phyloP scores from a whole-genome alignment of 2,113 vertebrate genomes.

The Poeciliopsis turrubarensis region DNA sequence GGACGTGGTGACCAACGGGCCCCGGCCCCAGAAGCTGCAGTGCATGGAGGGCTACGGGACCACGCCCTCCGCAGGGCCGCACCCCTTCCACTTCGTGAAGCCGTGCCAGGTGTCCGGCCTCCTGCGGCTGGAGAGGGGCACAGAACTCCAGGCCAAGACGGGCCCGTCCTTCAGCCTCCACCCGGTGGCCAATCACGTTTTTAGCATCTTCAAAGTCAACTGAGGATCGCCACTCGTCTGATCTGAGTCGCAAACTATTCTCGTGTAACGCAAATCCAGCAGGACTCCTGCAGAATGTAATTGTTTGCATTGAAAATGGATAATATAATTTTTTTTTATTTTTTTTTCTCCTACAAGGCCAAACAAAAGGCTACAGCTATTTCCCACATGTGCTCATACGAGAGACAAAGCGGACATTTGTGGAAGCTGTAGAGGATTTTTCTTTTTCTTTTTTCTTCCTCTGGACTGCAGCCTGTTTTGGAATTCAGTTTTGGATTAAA shows the following conservation, averaged over 20 bases:
- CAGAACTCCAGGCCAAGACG: slow-evolving; percentile 83
- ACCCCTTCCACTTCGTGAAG: slow-evolving; percentile 84
- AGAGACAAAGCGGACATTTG: slow-evolving; percentile 59
- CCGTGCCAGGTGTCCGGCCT: slow-evolving; percentile 90
- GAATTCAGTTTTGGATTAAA: slow-evolving; percentile 64
- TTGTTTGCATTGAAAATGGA: slow-evolving; percentile 24
- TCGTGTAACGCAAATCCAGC: slow-evolving; percentile 15
- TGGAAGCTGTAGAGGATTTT: slow-evolving; percentile 61
- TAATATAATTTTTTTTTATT: slow-evolving; percentile 4
- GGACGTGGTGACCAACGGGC: slow-evolving; percentile 81
- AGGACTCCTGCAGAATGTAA: background rate
- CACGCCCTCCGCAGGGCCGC: slow-evolving; percentile 81
- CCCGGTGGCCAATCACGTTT: slow-evolving; percentile 84
- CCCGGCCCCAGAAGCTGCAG: slow-evolving; percentile 82
- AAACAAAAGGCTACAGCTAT: slow-evolving; percentile 29
- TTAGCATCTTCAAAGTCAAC: slow-evolving; percentile 91
- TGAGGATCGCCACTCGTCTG: slow-evolving; percentile 58
- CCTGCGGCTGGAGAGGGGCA: slow-evolving; percentile 79
- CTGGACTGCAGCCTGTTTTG: slow-evolving; percentile 56
- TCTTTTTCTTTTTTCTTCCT: slow-evolving; percentile 14
- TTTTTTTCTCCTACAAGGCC: slow-evolving; percentile 21
- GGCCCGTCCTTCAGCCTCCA: slow-evolving; percentile 84
- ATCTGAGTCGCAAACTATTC: slow-evolving; percentile 9
- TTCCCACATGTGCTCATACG: slow-evolving; percentile 38
- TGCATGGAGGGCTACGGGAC: slow-evolving; percentile 90